phyloP scores from a whole-genome alignment of 2,113 vertebrate species.

The Myotis yumanensis region DNA sequence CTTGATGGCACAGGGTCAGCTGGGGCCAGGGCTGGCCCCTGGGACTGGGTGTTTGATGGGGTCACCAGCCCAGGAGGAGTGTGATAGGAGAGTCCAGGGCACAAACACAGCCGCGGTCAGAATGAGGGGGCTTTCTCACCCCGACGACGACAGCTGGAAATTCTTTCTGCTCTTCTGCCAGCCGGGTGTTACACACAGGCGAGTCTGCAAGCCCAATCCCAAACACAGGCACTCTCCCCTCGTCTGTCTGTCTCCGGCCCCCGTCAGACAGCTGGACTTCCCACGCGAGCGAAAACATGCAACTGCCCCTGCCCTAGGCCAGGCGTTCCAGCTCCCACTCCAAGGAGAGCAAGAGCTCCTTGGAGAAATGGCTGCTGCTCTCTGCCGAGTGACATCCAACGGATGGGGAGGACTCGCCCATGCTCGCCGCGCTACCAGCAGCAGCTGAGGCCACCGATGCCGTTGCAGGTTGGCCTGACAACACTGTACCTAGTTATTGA shows the following conservation, averaged over 20 bases:
- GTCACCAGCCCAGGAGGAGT: neutral
- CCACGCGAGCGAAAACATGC: slow-evolving; percentile 61
- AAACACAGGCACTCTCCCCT: slow-evolving; percentile 69
- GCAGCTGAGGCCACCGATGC: neutral
- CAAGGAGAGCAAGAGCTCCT: slow-evolving; percentile 17
- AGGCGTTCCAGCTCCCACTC: slow-evolving; percentile 38
- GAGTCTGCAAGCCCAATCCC: slow-evolving; percentile 57
- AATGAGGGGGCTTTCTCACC: neutral
- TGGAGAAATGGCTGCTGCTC: neutral
- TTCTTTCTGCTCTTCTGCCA: slow-evolving; percentile 58
- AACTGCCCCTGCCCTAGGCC: slow-evolving; percentile 38
- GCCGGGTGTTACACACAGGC: slow-evolving; percentile 50
- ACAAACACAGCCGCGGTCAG: neutral
- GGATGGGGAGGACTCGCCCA: neutral
- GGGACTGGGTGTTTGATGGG: neutral
- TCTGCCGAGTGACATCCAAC: neutral
- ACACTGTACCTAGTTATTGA: neutral
- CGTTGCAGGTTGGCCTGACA: neutral
- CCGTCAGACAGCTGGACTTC: slow-evolving; percentile 66
- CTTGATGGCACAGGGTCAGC: neutral
- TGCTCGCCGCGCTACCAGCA: neutral
- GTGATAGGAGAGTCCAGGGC: neutral
- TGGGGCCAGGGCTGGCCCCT: neutral
- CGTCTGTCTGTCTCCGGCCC: slow-evolving; percentile 66
- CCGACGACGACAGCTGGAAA: slow-evolving; percentile 58